Percentiles rank a stretch among this genome's conserved stretches.
phyloP scores from a whole-genome alignment of 2,888 invertebrate genomes.

The Ophraella communa region DNA sequence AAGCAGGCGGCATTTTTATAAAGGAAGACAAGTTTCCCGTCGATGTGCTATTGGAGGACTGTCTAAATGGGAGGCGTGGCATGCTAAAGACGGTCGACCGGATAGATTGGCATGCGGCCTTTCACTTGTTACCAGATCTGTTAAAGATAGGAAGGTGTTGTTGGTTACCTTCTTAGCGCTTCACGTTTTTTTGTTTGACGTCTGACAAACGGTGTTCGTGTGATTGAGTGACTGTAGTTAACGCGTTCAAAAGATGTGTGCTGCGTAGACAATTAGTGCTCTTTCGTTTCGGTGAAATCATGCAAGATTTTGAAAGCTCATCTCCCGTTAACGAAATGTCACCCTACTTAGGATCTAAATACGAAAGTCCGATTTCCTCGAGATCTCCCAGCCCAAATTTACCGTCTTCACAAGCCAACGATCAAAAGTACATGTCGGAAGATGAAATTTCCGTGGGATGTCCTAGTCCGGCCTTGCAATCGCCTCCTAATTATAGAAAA shows the following conservation, averaged over 20 bases:
- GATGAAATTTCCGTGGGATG: constrained; percentile 84
- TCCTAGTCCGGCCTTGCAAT: constrained; percentile 63
- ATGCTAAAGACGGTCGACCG: constrained; percentile 47
- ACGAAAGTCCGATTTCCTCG: constrained; percentile 57
- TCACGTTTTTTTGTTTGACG: constrained; percentile 31
- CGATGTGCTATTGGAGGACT: constrained; percentile 39
- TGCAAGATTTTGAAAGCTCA: constrained; percentile 58
- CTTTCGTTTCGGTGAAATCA: constrained; percentile 36
- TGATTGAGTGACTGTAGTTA: constrained; percentile 29
- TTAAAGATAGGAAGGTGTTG: constrained; percentile 52
- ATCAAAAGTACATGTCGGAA: constrained; percentile 59
- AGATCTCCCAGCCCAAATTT: constrained; percentile 61
- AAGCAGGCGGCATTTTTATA: constrained; percentile 46
- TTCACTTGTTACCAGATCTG: constrained; percentile 59
- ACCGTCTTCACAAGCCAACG: constrained; percentile 59
- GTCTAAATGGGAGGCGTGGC: constrained; percentile 46
- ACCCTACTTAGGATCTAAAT: constrained; percentile 56
- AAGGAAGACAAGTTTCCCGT: constrained; percentile 42
- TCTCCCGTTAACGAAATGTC: constrained; percentile 54
- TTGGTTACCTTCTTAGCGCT: constrained; percentile 40
- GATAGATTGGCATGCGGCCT: constrained; percentile 51
- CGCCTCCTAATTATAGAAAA: constrained; percentile 35
- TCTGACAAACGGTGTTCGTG: constrained; percentile 18
- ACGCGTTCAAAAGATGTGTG: constrained; percentile 34
- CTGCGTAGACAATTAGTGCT: constrained; percentile 26